Conservation (phyloP, 2,113 vertebrate genomes). For the Pandion haliaetus region DNA sequence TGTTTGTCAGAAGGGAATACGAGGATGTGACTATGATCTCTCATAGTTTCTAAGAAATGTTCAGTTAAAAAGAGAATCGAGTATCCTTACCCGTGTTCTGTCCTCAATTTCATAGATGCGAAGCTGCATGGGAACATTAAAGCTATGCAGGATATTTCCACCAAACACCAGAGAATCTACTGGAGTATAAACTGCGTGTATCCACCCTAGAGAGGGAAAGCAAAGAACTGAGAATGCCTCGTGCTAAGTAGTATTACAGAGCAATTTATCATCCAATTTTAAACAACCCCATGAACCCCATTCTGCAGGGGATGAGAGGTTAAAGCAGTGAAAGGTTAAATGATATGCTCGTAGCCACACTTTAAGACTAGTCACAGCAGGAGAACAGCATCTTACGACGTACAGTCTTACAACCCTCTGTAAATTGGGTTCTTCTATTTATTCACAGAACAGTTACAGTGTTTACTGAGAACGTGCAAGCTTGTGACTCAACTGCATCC, state of each 20-base stretch:
- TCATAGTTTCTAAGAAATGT: background rate
- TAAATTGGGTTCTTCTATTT: background rate
- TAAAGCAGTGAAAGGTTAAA: slow-evolving; percentile 2
- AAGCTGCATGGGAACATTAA: slow-evolving; percentile 99
- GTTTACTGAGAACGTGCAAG: slow-evolving; percentile 1
- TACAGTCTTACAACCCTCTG: background rate
- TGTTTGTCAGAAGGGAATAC: background rate
- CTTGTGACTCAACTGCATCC: slow-evolving; percentile 41
- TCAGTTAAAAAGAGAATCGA: slow-evolving; percentile 30
- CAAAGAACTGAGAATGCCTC: slow-evolving; percentile 42
- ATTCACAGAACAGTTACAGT: background rate
- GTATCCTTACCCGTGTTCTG: slow-evolving; percentile 89
- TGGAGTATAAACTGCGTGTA: slow-evolving; percentile 95
- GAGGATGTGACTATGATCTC: background rate
- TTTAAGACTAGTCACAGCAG: background rate
- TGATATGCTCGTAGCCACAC: background rate
- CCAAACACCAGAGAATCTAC: slow-evolving; percentile 96
- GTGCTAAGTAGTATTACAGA: background rate
- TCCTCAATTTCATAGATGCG: slow-evolving; percentile 96
- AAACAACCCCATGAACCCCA: background rate
- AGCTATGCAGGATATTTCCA: slow-evolving; percentile 98
- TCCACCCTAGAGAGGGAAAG: slow-evolving; percentile 85
- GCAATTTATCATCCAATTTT: background rate
- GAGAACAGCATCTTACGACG: background rate
- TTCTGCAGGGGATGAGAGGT: background rate